phyloP scores from a whole-genome alignment of 2,797 vertebrate species.

The Chaetodon trifasciatus region DNA sequence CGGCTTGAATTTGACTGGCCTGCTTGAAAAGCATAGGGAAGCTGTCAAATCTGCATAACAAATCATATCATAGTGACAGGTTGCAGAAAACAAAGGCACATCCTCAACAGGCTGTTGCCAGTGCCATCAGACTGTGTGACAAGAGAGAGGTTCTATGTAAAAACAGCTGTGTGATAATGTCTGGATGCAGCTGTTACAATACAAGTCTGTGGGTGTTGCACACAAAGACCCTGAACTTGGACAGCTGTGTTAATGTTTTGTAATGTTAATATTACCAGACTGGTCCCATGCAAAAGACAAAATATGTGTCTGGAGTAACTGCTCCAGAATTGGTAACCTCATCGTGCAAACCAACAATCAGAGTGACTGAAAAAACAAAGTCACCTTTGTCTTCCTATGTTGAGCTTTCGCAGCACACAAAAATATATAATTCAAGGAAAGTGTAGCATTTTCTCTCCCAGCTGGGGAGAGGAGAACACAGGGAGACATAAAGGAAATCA shows the following conservation, averaged over 20 bases:
- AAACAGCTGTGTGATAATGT: constrained; percentile 35
- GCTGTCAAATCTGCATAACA: constrained; percentile 50
- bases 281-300: constrained; percentile 13
- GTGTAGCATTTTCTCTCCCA: constrained; percentile 13
- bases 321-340: constrained; percentile 25
- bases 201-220: neutral
- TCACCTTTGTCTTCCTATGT: neutral
- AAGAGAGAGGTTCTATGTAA: constrained; percentile 4
- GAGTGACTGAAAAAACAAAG: neutral
- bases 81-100: constrained; percentile 17
- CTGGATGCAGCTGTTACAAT: constrained; percentile 54
- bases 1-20: constrained; percentile 13
- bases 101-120: constrained; percentile 29
- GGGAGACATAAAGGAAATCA: constrained; percentile 43
- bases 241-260: constrained; percentile 45
- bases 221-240: constrained; percentile 1
- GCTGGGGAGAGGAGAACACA: constrained; percentile 19
- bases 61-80: constrained; percentile 12
- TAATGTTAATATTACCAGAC: constrained; percentile 31
- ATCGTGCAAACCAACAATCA: constrained; percentile 28
- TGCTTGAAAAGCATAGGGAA: constrained; percentile 24
- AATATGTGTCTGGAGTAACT: constrained; percentile 23
- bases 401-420: neutral
- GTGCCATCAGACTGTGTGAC: constrained; percentile 29
- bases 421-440: constrained; percentile 23